Base-by-base conservation (phyloP, 2,797 vertebrate genomes). In the Diplodus puntazzo region DNA sequence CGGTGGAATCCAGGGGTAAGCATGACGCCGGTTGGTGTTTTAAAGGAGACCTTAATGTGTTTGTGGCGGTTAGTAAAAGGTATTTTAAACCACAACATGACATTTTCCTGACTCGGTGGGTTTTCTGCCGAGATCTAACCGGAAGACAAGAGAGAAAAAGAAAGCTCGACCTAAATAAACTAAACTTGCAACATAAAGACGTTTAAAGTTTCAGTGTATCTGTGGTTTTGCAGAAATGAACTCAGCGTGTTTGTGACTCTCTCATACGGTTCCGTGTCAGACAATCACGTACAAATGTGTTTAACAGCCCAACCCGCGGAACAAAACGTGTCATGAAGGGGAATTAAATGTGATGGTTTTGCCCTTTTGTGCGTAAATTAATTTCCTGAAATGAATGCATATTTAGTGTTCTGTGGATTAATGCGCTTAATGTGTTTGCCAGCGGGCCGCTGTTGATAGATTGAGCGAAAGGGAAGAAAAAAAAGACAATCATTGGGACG, bases 401-500 rank as follows among this genome's bases (percentile, higher is more conserved):
- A 62, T 85, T 83, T 74, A 54, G 73, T 77, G 83, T 82, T 69
- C 61, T 18, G 58, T 64, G 57, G 72, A 87, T 84, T 71, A 65
- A 80, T 80, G 84, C 82, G 81, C 80, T 81, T 66, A 48, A 66
- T 48, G 77, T 87, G 61, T 86, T 88, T 73, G 82, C 82, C 78
- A 49, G 74, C 21, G 11, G 82, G 79, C 70, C 9, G 69, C 72
- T 72, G 70, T 52, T 76, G 72, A 87, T 77, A 21, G 53, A 82
- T 67, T 27, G 59, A 79, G 69, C 50, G 34, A 77, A 82, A 69
- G 67, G 62, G 27, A 4, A 4, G 27, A 27, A 27, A 27, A 27
- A 27, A 27, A 27, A 27, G 91, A 92, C 89, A 89, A 92, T 91
- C 90, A 88, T 73, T 45, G 73, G 72, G 76, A 76, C 20, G 48